Evolutionary conservation across 1,140 invertebrate genomes (phyloP).

Genomic region (Arion vulgaris): DNA sequence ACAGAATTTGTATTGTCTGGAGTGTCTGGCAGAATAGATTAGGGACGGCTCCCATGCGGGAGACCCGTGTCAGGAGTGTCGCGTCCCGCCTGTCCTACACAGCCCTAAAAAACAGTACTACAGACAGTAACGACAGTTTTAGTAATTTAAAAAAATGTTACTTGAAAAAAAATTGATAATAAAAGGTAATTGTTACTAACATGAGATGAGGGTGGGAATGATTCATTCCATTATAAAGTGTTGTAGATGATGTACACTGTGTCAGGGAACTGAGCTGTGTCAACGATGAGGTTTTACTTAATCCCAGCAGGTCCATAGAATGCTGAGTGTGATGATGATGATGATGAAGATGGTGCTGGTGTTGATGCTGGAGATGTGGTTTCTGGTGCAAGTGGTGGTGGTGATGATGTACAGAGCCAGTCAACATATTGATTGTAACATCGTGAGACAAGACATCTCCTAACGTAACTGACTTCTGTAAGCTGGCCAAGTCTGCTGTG

Average conservation of each 20-base stretch:
- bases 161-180: too few relatives aligned
- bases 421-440: not conserved
- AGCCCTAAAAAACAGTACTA: too few relatives aligned
- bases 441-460: constrained; percentile 52
- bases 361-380: not conserved
- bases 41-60: too few relatives aligned
- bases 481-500: constrained; percentile 59
- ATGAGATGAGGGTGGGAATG: constrained; percentile 21
- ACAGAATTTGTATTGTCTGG: too few relatives aligned
- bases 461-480: constrained; percentile 54
- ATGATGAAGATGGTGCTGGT: not conserved
- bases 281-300: constrained; percentile 51
- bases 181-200: too few relatives aligned
- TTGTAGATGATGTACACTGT: not conserved
- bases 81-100: too few relatives aligned
- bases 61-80: too few relatives aligned
- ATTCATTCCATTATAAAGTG: constrained; percentile 35
- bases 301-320: constrained; percentile 61
- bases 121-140: too few relatives aligned
- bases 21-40: too few relatives aligned
- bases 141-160: too few relatives aligned
- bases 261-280: constrained; percentile 20
- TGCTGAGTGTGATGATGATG: constrained; percentile 27
- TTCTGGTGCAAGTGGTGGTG: constrained; percentile 47
- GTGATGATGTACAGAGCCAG: constrained; percentile 11